A percentile compares a stretch with the other conserved stretches of the same genome.
Conservation (phyloP, 2,113 vertebrate species). For the Halichoerus grypus region DNA sequence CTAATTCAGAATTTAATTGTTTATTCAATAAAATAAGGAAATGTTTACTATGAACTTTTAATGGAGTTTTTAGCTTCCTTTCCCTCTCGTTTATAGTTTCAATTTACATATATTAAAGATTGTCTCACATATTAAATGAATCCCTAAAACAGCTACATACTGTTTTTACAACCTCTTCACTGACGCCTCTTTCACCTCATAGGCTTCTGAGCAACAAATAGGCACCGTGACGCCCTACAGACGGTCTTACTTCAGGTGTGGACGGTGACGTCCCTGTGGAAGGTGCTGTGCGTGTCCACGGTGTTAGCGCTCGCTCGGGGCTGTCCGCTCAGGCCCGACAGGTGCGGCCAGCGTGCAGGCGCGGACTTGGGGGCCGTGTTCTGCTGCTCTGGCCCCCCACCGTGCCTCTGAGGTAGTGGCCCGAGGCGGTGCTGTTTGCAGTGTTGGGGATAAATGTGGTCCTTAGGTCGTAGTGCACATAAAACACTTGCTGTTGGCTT, state of each 20-base stretch:
- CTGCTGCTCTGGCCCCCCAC: rapidly evolving
- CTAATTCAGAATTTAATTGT: conserved; percentile 83
- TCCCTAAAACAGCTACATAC: rapidly evolving
- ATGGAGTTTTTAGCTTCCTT: conserved; percentile 84
- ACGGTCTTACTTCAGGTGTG: rapidly evolving
- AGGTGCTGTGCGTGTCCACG: background rate
- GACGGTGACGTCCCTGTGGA: rapidly evolving
- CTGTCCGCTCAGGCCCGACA: background rate
- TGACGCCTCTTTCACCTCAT: background rate
- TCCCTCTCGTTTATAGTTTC: conserved; percentile 44
- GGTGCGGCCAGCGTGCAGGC: background rate
- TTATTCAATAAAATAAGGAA: conserved; percentile 89
- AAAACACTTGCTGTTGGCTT: background rate
- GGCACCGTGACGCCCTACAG: rapidly evolving
- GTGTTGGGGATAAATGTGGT: rapidly evolving
- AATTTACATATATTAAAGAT: conserved; percentile 71
- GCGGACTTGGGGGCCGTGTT: rapidly evolving
- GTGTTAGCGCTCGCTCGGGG: too few relatives aligned
- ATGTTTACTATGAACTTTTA: conserved; percentile 82
- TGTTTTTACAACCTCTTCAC: background rate
- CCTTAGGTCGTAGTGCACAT: background rate
- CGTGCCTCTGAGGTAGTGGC: background rate
- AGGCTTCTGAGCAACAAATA: background rate
- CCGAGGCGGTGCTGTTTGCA: rapidly evolving
- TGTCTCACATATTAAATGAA: background rate